Percentiles rank a stretch among this genome's conserved stretches.
phyloP scores from a whole-genome alignment of 2,113 vertebrate genomes.

The Prinia subflava region DNA sequence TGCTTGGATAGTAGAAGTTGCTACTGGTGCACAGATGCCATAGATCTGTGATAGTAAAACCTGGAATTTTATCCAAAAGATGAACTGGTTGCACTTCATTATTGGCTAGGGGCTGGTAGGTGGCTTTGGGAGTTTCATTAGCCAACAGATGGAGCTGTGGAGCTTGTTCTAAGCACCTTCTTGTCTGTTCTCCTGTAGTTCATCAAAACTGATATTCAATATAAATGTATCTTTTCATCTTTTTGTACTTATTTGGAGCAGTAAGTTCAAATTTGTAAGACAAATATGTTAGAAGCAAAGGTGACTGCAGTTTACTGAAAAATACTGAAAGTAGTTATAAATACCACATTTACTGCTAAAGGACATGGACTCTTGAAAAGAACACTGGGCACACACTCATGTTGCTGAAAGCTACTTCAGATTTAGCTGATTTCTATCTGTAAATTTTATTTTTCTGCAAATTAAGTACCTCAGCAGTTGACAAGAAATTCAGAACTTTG shows the following conservation, averaged over 20 bases:
- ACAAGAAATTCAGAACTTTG: background rate
- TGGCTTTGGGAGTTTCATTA: background rate
- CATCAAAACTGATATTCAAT: background rate
- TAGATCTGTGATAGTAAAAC: background rate
- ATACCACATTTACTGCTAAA: background rate
- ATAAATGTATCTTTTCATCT: background rate
- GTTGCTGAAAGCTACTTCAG: background rate
- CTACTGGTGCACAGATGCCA: background rate
- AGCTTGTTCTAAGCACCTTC: background rate
- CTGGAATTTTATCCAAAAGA: background rate
- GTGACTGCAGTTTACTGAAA: background rate
- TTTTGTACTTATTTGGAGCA: background rate
- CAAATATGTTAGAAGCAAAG: background rate
- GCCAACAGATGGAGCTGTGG: constrained; percentile 59
- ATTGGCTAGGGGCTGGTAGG: background rate
- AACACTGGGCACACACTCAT: background rate
- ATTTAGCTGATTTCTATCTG: background rate
- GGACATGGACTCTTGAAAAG: rapidly evolving
- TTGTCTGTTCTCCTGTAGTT: background rate
- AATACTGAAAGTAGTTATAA: background rate
- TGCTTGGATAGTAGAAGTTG: background rate
- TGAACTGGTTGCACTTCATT: background rate
- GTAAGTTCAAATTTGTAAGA: background rate
- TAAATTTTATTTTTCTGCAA: background rate
- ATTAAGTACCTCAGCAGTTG: background rate